These are phyloP conservation scores for Oegoconia quadripuncta DNA, from an alignment of 2,888 invertebrate species.

Conservation along the genomic window DNA sequence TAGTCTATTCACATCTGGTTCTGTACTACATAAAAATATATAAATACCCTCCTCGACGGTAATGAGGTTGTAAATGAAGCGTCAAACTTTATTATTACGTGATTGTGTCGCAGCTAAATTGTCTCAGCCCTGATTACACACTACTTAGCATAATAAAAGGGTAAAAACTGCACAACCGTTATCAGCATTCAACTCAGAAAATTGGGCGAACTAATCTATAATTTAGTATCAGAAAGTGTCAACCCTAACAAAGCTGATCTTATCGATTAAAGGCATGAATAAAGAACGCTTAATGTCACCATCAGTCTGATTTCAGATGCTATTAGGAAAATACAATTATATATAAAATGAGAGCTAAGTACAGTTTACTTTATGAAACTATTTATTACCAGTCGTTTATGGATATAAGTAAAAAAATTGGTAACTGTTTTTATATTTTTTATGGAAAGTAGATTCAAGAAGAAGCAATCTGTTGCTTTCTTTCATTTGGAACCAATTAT, in stretches of 20 bases:
- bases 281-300: slow-evolving; percentile 1
- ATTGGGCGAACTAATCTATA: background rate
- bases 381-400: too few species aligned
- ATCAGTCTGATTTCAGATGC: slow-evolving; percentile 2
- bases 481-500: too few species aligned
- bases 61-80: too few species aligned
- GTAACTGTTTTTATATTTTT: too few species aligned
- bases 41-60: too few species aligned
- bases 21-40: too few species aligned
- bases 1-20: too few species aligned
- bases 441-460: too few species aligned
- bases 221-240: slow-evolving; percentile 2
- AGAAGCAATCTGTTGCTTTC: too few species aligned
- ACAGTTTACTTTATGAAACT: background rate
- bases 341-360: background rate
- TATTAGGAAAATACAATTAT: background rate
- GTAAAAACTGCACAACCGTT: background rate
- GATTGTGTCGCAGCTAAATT: too few species aligned
- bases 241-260: slow-evolving; percentile 6
- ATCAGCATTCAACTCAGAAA: background rate
- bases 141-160: slow-evolving; percentile 3
- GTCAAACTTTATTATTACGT: too few species aligned
- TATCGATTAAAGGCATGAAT: slow-evolving; percentile 4
- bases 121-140: background rate
- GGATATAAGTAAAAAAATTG: too few species aligned